phyloP scores from a whole-genome alignment of 2,888 invertebrate genomes.

The Quadroppia sp. region DNA sequence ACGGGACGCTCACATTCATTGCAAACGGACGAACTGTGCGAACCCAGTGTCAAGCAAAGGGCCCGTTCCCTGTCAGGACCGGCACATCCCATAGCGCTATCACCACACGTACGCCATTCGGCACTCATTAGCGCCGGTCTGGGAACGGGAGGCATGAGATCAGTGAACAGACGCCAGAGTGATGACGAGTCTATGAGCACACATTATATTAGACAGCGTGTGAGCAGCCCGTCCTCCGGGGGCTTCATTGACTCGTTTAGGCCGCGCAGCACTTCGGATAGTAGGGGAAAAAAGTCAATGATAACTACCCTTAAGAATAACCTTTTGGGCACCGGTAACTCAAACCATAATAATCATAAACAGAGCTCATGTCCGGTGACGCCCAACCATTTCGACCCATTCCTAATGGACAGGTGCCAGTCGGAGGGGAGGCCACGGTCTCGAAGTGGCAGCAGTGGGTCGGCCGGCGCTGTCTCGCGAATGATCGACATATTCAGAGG shows the following conservation, averaged over 20 bases:
- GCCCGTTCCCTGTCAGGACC: slow-evolving; percentile 38
- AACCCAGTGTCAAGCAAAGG: not conserved
- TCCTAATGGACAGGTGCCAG: slow-evolving; percentile 7
- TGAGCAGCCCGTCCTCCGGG: slow-evolving; percentile 45
- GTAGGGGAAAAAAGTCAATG: slow-evolving; percentile 61
- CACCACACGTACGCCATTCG: slow-evolving; percentile 38
- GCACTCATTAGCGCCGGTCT: slow-evolving; percentile 31
- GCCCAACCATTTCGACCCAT: slow-evolving; percentile 28
- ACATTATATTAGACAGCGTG: slow-evolving; percentile 20
- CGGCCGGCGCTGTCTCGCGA: slow-evolving; percentile 70
- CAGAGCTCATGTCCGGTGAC: slow-evolving; percentile 20
- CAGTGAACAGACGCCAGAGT: slow-evolving; percentile 11
- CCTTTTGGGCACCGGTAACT: slow-evolving; percentile 22
- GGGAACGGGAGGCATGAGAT: not conserved
- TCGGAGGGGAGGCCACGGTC: slow-evolving; percentile 28
- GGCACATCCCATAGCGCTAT: slow-evolving; percentile 24
- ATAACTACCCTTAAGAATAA: slow-evolving; percentile 76
- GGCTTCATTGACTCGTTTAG: slow-evolving; percentile 72
- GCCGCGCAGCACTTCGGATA: slow-evolving; percentile 71
- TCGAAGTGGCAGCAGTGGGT: slow-evolving; percentile 58
- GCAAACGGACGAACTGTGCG: not conserved
- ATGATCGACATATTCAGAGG: slow-evolving; percentile 86
- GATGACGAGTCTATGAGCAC: slow-evolving; percentile 6
- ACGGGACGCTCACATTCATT: not conserved
- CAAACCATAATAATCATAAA: slow-evolving; percentile 19